These are phyloP conservation scores for Eurytoma adleriae DNA, from an alignment of 2,888 invertebrate genomes.

Conservation along the genomic window DNA sequence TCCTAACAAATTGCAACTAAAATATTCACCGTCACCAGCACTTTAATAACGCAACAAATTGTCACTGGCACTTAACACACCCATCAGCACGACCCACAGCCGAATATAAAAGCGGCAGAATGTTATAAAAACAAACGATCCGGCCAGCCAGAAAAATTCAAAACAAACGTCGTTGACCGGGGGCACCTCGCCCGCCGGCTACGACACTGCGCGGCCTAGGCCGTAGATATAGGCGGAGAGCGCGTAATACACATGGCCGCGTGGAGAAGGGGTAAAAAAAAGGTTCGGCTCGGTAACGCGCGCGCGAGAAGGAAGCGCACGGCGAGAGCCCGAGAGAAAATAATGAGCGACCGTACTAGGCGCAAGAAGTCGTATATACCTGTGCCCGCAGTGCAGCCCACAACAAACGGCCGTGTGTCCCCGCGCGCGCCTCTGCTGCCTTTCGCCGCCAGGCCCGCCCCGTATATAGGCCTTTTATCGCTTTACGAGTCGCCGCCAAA, in stretches of 20 bases:
- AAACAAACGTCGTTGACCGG: neutral
- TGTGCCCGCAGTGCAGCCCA: neutral
- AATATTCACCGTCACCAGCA: too few relatives aligned
- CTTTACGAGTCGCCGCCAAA: neutral
- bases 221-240: neutral
- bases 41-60: too few relatives aligned
- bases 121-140: too few relatives aligned
- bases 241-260: neutral
- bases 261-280: slow-evolving; percentile 56
- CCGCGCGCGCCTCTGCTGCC: neutral
- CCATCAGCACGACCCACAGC: too few relatives aligned
- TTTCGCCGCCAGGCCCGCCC: neutral
- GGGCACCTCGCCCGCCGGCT: neutral
- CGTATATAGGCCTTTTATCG: neutral
- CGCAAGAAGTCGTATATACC: slow-evolving; percentile 4
- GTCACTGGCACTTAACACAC: too few relatives aligned
- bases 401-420: neutral
- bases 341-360: slow-evolving; percentile 48
- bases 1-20: too few relatives aligned
- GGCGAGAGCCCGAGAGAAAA: slow-evolving; percentile 34
- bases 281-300: slow-evolving; percentile 30
- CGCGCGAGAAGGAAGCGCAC: neutral
- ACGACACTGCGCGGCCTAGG: neutral
- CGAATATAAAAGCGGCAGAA: too few relatives aligned
- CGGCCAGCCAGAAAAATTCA: neutral